Evolutionary conservation across 2,797 vertebrate species (phyloP).

Genomic region (Semaprochilodus insignis): DNA sequence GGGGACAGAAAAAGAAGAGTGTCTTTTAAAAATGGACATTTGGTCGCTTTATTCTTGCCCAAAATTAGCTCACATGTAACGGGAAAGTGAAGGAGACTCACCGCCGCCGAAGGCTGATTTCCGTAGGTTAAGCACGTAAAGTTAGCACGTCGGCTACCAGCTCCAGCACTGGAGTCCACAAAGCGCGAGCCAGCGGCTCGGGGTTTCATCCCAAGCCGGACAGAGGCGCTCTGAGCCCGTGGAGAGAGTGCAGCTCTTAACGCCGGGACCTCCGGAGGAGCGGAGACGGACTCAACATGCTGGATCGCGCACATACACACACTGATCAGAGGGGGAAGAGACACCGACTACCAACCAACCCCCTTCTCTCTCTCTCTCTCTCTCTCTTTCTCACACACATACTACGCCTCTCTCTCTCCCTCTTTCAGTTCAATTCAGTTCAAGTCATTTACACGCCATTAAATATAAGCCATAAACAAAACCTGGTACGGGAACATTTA

Average conservation of each 20-base stretch:
- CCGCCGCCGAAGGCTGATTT: slow-evolving; percentile 22
- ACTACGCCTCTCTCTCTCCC: too few relatives aligned
- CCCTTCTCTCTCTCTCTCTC: not conserved
- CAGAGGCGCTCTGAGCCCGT: not conserved
- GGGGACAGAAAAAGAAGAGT: too few relatives aligned
- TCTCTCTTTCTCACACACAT: slow-evolving; percentile 3
- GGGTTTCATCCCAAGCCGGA: not conserved
- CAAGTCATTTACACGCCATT: too few relatives aligned
- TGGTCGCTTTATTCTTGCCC: not conserved
- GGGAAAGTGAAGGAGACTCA: slow-evolving; percentile 29
- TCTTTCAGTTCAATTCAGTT: too few relatives aligned
- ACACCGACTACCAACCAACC: not conserved
- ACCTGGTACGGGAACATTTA: too few relatives aligned
- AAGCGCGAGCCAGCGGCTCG: not conserved
- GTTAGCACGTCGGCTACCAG: not conserved
- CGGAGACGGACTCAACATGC: not conserved
- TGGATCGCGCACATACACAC: slow-evolving; percentile 13
- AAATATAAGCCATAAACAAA: too few relatives aligned
- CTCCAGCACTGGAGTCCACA: not conserved
- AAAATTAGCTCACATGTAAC: not conserved
- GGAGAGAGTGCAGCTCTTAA: not conserved
- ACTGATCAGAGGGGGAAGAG: slow-evolving; percentile 5
- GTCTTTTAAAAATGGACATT: too few relatives aligned
- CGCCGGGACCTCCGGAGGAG: not conserved
- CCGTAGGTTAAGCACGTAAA: slow-evolving; percentile 19